Base-by-base conservation (phyloP, 2,888 invertebrate genomes). In the Prenolepis imparis region DNA sequence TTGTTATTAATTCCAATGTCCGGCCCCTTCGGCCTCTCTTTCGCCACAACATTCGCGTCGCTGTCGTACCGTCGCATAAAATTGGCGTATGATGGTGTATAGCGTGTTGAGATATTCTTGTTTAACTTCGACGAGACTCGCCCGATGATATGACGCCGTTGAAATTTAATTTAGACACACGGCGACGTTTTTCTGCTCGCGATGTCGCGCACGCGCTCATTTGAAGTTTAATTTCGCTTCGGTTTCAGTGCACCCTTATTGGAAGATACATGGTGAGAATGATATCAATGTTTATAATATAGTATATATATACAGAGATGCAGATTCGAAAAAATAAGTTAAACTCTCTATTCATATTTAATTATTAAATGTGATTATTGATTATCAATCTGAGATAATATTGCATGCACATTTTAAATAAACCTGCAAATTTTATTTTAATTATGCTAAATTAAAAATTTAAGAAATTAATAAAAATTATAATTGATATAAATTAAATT, bases 1-100 rank as follows among this genome's bases (percentile, higher is more conserved):
- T 93, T 93, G 92, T 93, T 94, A 93, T 93, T 93, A 94, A 94
- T 94, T 92, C 91, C 91, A 86, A 91, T 92, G 91, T 91, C 88
- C 90, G 70, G 28, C 9, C 59, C 84, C 75, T 74, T 44, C 18
- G 52, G 44, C 63, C 63, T 73, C 78, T 66, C 63, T 59, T 66
- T 21, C 68, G 18, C 82, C 67, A 61, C 80, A 61, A 68, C 15
- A 52, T 48, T 61, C 67, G 44, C 82, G 68, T 68, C 55, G 83
- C n/a, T 52, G 67, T 52, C 63, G 63, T 8, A 18, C 39, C 44
- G 41, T 21, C 39, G 52, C 39, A 77, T 57, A 39, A 83, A 84
- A 85, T 85, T 87, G 83, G 57, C 73, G 55, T 74, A 63, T 59
- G 41, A 55, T 15, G 72, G 39, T 77, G 4, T 66, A 74, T 63